phyloP scores from a whole-genome alignment of 2,888 invertebrate genomes.

The Stenurella melanura region DNA sequence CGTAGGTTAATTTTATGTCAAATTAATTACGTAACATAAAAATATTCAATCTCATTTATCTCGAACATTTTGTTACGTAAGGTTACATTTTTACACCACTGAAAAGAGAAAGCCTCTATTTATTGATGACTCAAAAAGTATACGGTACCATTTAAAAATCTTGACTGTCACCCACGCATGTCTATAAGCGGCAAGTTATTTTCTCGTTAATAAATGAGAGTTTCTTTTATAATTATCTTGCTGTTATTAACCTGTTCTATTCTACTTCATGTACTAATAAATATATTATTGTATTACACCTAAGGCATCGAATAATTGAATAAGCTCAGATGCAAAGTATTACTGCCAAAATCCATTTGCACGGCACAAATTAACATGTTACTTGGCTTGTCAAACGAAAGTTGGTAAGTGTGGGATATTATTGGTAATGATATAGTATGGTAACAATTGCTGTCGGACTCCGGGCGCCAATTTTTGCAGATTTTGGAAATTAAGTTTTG shows the following conservation, averaged over 20 bases:
- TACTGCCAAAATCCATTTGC: too few relatives aligned
- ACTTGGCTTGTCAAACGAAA: too few relatives aligned
- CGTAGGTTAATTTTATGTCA: constrained; percentile 7
- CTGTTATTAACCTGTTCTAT: background rate
- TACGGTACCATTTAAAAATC: constrained; percentile 24
- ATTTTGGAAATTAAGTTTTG: too few relatives aligned
- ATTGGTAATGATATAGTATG: too few relatives aligned
- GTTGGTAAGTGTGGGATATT: too few relatives aligned
- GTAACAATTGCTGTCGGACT: too few relatives aligned
- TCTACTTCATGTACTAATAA: background rate
- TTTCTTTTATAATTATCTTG: constrained; percentile 16
- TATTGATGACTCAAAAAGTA: constrained; percentile 17
- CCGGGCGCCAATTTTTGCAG: too few relatives aligned
- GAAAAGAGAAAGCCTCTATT: constrained; percentile 7
- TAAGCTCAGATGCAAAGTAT: too few relatives aligned
- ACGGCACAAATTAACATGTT: too few relatives aligned
- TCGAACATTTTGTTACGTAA: background rate
- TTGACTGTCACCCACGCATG: constrained; percentile 14
- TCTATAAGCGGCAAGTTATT: constrained; percentile 19
- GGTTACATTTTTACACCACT: background rate
- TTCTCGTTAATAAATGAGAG: constrained; percentile 12
- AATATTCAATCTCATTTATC: background rate
- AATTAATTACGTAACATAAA: constrained; percentile 3
- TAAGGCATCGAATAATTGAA: too few relatives aligned
- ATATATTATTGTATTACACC: too few relatives aligned